These are phyloP conservation scores for Oscheius myriophilus DNA, from an alignment of 2,888 invertebrate species.

Conservation along the genomic window DNA sequence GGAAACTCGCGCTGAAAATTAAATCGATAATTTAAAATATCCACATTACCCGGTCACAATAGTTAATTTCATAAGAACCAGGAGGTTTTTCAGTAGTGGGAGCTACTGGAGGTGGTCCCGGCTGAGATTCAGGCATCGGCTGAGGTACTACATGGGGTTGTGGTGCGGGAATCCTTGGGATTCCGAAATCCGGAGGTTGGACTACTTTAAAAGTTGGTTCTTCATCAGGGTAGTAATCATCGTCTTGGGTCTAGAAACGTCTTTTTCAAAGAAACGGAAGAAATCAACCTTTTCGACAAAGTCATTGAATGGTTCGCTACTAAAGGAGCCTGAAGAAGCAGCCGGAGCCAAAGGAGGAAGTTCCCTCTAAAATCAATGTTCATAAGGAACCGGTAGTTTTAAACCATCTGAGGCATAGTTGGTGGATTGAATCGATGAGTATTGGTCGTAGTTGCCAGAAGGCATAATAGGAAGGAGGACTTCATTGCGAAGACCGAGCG, in stretches of 20 bases:
- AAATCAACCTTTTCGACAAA: constrained; percentile 4
- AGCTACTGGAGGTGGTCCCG: constrained; percentile 8
- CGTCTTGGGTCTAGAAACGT: constrained; percentile 1
- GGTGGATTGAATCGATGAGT: constrained; percentile 20
- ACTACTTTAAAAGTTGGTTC: constrained; percentile 28
- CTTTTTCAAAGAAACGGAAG: background rate
- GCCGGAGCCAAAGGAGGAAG: constrained; percentile 16
- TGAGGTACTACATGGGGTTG: background rate
- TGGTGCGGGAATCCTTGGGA: constrained; percentile 16
- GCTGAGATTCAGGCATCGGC: background rate
- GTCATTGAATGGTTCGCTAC: constrained; percentile 10
- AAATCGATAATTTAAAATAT: background rate
- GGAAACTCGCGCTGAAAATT: constrained; percentile 48
- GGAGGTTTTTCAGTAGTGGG: constrained; percentile 38
- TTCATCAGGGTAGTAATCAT: constrained; percentile 14
- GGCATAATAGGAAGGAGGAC: background rate
- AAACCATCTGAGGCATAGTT: constrained; percentile 17
- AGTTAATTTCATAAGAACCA: constrained; percentile 61
- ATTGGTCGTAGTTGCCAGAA: background rate
- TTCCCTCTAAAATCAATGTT: constrained; percentile 1
- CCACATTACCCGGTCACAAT: constrained; percentile 50
- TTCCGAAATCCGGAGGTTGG: constrained; percentile 25
- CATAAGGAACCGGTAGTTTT: background rate
- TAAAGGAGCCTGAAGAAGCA: constrained; percentile 16
- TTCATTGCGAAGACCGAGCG: background rate